Evolutionary conservation across 2,797 vertebrate species (phyloP).

Genomic region (Gobionotothen gibberifrons): DNA sequence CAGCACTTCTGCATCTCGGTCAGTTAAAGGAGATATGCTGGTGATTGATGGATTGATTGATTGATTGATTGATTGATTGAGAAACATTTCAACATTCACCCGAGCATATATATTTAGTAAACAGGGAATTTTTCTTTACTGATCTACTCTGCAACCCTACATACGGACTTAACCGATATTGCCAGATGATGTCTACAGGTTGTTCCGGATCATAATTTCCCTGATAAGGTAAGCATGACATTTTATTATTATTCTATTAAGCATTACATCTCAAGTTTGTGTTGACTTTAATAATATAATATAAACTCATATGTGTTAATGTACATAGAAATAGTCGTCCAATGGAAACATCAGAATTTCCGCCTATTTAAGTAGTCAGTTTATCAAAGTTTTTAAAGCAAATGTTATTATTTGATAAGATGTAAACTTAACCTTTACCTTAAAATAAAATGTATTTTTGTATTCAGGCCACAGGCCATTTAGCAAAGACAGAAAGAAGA

Average conservation of each 20-base stretch:
- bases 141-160: background rate
- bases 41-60: conserved; percentile 13
- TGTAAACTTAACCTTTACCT: conserved; percentile 26
- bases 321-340: background rate
- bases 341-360: background rate
- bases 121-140: background rate
- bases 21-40: conserved; percentile 12
- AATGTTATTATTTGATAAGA: background rate
- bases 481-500: conserved; percentile 30
- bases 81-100: conserved; percentile 14
- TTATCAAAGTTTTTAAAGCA: background rate
- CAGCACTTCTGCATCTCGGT: conserved; percentile 9
- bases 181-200: conserved; percentile 55
- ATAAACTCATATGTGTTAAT: background rate
- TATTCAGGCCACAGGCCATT: conserved; percentile 33
- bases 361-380: background rate
- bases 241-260: conserved; percentile 3
- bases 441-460: conserved; percentile 1
- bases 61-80: conserved; percentile 9
- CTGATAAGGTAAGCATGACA: conserved; percentile 72
- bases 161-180: conserved; percentile 42
- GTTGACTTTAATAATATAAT: conserved; percentile 1
- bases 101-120: conserved; percentile 7
- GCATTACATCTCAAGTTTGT: background rate
- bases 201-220: conserved; percentile 27